These are phyloP conservation scores for Chionomys nivalis DNA, from an alignment of 2,113 vertebrate genomes.

Conservation along the genomic window DNA sequence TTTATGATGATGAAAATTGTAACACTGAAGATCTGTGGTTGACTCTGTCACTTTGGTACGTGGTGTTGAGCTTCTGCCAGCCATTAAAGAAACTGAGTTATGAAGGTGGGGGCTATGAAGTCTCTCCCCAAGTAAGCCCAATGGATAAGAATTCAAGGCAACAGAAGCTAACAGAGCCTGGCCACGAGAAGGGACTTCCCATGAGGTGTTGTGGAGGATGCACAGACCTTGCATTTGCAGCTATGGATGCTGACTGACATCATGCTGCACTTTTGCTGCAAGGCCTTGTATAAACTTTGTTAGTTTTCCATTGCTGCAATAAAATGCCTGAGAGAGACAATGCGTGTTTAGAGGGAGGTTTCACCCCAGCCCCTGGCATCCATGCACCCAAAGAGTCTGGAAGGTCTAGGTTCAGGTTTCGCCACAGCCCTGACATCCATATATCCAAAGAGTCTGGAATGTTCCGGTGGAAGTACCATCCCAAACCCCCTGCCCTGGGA, in stretches of 20 bases:
- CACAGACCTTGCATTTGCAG: background rate
- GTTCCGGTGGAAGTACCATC: too few species aligned
- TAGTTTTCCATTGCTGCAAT: background rate
- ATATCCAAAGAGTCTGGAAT: too few species aligned
- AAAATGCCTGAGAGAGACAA: background rate
- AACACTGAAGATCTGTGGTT: background rate
- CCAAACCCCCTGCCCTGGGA: too few species aligned
- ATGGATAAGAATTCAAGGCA: background rate
- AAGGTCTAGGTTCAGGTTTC: too few species aligned
- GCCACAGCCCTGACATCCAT: too few species aligned
- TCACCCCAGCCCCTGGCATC: too few species aligned
- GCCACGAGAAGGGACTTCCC: background rate
- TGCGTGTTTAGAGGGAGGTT: too few species aligned
- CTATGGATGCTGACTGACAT: background rate
- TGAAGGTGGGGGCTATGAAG: background rate
- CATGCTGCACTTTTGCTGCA: background rate
- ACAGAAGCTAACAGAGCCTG: background rate
- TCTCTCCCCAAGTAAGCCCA: background rate
- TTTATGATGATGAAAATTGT: slow-evolving; percentile 31
- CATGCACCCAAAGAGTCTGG: too few species aligned
- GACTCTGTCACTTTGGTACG: background rate
- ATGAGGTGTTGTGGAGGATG: background rate
- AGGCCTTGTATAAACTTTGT: background rate
- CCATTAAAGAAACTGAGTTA: background rate
- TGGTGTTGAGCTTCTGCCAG: background rate